Base-by-base conservation (phyloP, 2,113 vertebrate genomes). In the Nettapus auritus region DNA sequence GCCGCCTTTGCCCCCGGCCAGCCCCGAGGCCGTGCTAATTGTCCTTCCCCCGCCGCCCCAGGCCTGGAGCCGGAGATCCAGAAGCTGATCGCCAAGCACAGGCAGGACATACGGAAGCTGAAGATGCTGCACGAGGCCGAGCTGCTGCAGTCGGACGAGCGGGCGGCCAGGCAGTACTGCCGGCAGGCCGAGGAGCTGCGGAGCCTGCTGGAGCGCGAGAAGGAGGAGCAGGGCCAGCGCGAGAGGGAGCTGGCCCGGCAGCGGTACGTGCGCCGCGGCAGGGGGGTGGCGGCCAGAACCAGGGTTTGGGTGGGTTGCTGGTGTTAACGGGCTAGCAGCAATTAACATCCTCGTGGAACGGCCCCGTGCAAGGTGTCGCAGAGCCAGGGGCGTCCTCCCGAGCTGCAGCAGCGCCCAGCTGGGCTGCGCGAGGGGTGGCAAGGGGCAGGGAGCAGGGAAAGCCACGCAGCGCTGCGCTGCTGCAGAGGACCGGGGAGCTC, bases 51-150 rank as follows among this genome's bases (percentile, higher is more conserved):
- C 4, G 0, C 73, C 13, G 21, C 28, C 3, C 8, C 94, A 99
- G 99, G 99, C 50, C 98, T 99, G 94, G 99, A 99, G 96, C 99
- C 99, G 0, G 99, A 99, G 98, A 99, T 99, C 98, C 99, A 99
- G 98, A 99, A 98, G 97, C 98, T 99, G 17, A 98, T 99, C 11
- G 97, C 98, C 21, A 99, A 98, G 92, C 99, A 99, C 97, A 99
- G 98, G 63, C 98, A 99, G 96, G 99, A 99, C 96, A 97, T 99
- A 95, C 98, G 97, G 96, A 98, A 98, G 96, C 98, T 99, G 94
- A 97, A 98, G 74, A 93, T 96, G 25, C 97, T 99, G n/a, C 99
- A 99, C 1, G 98, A 99, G 95, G 98, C 98, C 0, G 99, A 99
- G 97, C 98, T 99, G 89, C 98, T 98, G 95, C 99, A 98, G 96